phyloP scores from a whole-genome alignment of 92 coral and sea anemone genomes.

The Zoanthus sociatus region DNA sequence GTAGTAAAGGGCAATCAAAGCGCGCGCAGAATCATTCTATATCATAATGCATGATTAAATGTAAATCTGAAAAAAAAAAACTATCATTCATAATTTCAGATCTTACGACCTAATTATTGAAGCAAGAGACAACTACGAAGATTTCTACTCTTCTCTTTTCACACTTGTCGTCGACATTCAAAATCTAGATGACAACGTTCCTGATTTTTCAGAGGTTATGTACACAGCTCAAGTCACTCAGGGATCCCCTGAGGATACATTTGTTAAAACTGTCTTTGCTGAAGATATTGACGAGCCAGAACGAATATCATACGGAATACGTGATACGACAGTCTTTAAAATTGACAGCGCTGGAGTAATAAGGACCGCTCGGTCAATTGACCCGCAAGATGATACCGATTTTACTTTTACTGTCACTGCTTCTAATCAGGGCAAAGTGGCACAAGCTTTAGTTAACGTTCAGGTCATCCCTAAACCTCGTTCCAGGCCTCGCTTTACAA shows the following conservation, averaged over 20 bases:
- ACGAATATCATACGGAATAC: constrained; percentile 54
- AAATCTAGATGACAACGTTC: constrained; percentile 74
- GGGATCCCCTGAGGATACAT: constrained; percentile 62
- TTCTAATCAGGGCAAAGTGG: constrained; percentile 45
- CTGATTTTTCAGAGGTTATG: constrained; percentile 79
- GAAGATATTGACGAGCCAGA: constrained; percentile 62
- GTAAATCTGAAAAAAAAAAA: neutral
- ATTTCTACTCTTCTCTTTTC: constrained; percentile 70
- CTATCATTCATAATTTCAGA: neutral
- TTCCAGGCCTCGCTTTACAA: constrained; percentile 64
- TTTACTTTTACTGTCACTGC: constrained; percentile 62
- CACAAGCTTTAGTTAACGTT: constrained; percentile 67
- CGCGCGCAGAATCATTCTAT: too few relatives aligned
- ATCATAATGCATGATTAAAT: too few relatives aligned
- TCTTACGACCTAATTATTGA: constrained; percentile 73
- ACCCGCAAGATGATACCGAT: constrained; percentile 52
- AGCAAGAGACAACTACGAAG: constrained; percentile 76
- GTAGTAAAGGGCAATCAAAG: too few relatives aligned
- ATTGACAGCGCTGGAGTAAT: constrained; percentile 76
- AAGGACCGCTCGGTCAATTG: constrained; percentile 62
- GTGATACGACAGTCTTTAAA: constrained; percentile 47
- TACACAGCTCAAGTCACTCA: constrained; percentile 77
- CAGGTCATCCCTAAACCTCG: constrained; percentile 39
- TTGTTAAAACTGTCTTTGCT: constrained; percentile 81
- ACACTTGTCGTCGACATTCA: constrained; percentile 67